Percentiles rank a stretch among this genome's conserved stretches.
These are phyloP conservation scores for Tetanocera ferruginea DNA, from an alignment of 2,888 invertebrate species.

Conservation along the genomic window DNA sequence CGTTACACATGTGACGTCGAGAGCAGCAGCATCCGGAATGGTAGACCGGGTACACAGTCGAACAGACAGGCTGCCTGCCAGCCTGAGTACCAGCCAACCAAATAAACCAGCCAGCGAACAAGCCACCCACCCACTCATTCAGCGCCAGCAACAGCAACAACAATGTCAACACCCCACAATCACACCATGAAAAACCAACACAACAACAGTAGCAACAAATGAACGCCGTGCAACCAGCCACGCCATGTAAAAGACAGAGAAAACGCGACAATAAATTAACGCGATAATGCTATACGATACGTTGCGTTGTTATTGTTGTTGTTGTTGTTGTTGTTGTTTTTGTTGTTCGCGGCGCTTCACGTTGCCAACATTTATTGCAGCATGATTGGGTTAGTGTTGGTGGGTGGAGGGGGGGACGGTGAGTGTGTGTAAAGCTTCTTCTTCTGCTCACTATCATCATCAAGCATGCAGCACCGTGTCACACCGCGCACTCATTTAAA, in stretches of 20 bases:
- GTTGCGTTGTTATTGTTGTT: constrained; percentile 16
- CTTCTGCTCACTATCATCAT: not conserved
- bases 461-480: not conserved
- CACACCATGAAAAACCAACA: not conserved
- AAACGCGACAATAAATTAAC: constrained; percentile 30
- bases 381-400: not conserved
- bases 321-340: constrained; percentile 12
- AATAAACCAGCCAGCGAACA: constrained; percentile 16
- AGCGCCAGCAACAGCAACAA: not conserved
- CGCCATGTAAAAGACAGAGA: constrained; percentile 25
- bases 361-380: not conserved
- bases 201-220: constrained; percentile 7
- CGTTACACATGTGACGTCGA: constrained; percentile 3
- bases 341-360: not conserved
- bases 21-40: constrained; percentile 27
- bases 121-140: constrained; percentile 24
- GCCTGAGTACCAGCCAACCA: constrained; percentile 19
- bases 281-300: constrained; percentile 4
- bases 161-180: not conserved
- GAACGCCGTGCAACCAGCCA: not conserved
- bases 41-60: not conserved
- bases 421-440: not conserved
- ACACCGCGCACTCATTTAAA: constrained; percentile 24
- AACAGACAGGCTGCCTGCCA: not conserved
- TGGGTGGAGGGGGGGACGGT: not conserved